phyloP scores from a whole-genome alignment of 2,797 vertebrate genomes.

The Enteromius radiatus region DNA sequence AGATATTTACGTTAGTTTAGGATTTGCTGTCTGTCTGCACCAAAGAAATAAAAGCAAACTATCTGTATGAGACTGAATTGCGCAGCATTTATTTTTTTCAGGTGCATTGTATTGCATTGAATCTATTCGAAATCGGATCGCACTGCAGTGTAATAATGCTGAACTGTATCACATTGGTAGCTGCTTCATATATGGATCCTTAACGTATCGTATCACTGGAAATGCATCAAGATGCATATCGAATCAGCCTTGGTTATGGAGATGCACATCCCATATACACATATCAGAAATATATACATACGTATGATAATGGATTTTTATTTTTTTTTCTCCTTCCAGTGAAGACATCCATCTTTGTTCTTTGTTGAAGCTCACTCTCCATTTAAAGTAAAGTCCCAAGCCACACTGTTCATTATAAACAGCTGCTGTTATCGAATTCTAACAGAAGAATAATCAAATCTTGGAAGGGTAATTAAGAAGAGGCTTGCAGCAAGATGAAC shows the following conservation, averaged over 20 bases:
- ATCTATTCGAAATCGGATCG: no score
- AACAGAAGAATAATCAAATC: conserved; percentile 44
- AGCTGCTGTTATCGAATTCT: conserved; percentile 40
- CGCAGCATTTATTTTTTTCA: no score
- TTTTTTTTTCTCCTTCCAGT: not conserved
- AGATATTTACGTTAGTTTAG: no score
- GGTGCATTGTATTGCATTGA: no score
- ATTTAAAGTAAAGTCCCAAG: conserved; percentile 17
- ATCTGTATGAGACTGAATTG: no score
- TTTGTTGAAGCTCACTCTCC: not conserved
- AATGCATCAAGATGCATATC: not conserved
- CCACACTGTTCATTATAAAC: conserved; percentile 31
- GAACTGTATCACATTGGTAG: no score
- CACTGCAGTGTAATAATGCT: no score
- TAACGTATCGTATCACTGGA: not conserved
- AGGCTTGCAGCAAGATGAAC: conserved; percentile 3
- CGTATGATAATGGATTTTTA: no score
- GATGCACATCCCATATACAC: not conserved
- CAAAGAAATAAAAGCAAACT: no score
- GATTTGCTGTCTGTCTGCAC: no score
- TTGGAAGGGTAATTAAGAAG: conserved; percentile 46
- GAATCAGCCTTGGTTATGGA: not conserved
- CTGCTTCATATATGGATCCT: no score
- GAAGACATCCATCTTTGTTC: not conserved
- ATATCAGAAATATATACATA: not conserved